Percentiles rank a stretch among this genome's conserved stretches.
Conservation (phyloP, 2,888 invertebrate species). For the Lepidochrysops patricia region DNA sequence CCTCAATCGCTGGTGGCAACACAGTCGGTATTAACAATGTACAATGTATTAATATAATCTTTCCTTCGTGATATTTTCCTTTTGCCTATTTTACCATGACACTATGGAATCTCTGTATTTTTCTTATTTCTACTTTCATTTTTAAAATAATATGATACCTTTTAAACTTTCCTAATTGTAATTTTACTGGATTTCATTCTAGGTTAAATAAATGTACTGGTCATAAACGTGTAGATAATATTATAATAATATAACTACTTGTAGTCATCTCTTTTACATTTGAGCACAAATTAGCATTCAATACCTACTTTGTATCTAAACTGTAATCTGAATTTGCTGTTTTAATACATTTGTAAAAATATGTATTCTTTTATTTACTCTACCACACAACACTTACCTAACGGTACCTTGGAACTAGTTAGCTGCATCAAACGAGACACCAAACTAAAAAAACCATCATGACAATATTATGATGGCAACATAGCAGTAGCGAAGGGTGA, state of each 20-base stretch:
- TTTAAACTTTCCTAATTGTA: background rate
- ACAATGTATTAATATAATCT: background rate
- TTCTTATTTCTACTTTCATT: background rate
- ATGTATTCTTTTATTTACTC: constrained; percentile 25
- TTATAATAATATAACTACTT: constrained; percentile 21
- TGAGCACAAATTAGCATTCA: constrained; percentile 34
- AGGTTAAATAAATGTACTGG: background rate
- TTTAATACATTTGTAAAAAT: constrained; percentile 69
- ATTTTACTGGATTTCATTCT: background rate
- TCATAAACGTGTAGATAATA: constrained; percentile 13
- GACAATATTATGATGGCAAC: too few relatives aligned
- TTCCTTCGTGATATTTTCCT: background rate
- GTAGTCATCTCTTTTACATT: constrained; percentile 16
- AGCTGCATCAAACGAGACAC: too few relatives aligned
- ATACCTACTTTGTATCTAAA: constrained; percentile 39
- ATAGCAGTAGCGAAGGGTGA: too few relatives aligned
- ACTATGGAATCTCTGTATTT: background rate
- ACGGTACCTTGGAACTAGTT: too few relatives aligned
- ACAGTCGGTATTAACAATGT: background rate
- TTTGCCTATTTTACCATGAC: background rate
- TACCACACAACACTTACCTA: background rate
- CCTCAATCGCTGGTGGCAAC: background rate
- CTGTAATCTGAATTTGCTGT: constrained; percentile 58
- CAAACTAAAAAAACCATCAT: too few relatives aligned
- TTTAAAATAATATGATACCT: background rate